Base-by-base conservation (phyloP, 2,113 vertebrate species). In the Gymnarchus niloticus region DNA sequence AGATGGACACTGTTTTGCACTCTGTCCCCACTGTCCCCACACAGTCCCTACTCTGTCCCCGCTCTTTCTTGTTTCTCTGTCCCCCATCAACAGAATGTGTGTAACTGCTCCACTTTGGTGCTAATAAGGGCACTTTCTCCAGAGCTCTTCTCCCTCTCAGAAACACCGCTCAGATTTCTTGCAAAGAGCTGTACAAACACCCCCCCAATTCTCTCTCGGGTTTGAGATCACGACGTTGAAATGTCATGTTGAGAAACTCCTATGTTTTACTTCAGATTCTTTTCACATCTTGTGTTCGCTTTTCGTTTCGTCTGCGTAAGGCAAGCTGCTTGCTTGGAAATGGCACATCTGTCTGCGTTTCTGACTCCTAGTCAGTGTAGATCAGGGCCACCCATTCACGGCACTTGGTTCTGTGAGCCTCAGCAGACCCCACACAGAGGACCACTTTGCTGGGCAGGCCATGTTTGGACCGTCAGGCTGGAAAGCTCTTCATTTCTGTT, bases 251-350 rank as follows among this genome's bases (percentile, higher is more conserved):
- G 81, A 61, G 85, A 83, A 83, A 73, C 33, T 73, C 51, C 25
- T 56, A 23, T 0, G 51, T 83, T 83, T 19, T 8, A 6, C 81
- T 57, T 86, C 46, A 21, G 6, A 23, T 65, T 90, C 92, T 90
- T 88, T 86, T 87, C 87, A 52, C 46, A 76, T 90, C 92, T 91
- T 33, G 84, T 91, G 87, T 81, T 81, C 88, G 90, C 90, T 59
- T 61, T 48, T 86, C 51, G 21, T 54, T 84, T 85, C 81, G 88
- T 19, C 73, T 28, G 83, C 89, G 85, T 90, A 93, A 92, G 49
- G 7, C 83, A 91, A 93, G 88, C 46, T 9, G 48, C 78, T 46
- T 21, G 21, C 8, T 23, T 33, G 78, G 25, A 46, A 6, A 3
- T 80, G 77, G 44, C 23, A 10, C 9, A 52, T 28, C 46, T 21